phyloP scores from a whole-genome alignment of 2,797 vertebrate species.

The Caiman crocodilus region DNA sequence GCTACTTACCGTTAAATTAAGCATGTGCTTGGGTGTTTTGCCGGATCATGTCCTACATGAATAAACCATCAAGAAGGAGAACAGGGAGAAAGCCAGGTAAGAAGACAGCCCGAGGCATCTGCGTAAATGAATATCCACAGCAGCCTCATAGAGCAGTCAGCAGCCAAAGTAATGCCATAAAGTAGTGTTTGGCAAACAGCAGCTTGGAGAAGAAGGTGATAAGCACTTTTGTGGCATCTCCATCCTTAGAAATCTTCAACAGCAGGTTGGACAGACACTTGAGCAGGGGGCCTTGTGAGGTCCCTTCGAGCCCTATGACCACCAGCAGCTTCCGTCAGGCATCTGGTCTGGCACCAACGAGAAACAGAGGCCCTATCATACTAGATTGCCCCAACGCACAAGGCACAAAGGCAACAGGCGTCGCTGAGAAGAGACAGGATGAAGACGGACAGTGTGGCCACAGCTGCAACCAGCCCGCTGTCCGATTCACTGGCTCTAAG shows the following conservation, averaged over 20 bases:
- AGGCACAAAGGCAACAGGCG: neutral
- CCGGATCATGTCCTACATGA: neutral
- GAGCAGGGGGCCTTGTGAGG: no score
- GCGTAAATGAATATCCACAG: neutral
- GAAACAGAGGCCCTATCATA: neutral
- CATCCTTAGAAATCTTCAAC: no score
- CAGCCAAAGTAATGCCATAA: neutral
- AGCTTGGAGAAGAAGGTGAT: neutral
- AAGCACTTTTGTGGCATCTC: neutral
- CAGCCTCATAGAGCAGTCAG: neutral
- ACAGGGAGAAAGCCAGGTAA: neutral
- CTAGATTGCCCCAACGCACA: neutral
- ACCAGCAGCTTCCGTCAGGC: neutral
- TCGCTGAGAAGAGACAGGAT: neutral
- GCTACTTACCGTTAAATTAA: neutral
- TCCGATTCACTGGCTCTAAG: neutral
- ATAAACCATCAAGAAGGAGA: neutral
- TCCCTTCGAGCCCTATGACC: no score
- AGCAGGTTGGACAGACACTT: no score
- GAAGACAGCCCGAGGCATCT: neutral
- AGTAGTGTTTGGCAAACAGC: neutral
- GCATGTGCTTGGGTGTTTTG: neutral
- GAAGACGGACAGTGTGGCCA: neutral
- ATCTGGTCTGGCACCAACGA: neutral
- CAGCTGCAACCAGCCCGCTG: neutral